Evolutionary conservation across 1,140 invertebrate genomes (phyloP), one percentile per base, ranked within the genome.

Genomic region (Charaxes varanes): DNA sequence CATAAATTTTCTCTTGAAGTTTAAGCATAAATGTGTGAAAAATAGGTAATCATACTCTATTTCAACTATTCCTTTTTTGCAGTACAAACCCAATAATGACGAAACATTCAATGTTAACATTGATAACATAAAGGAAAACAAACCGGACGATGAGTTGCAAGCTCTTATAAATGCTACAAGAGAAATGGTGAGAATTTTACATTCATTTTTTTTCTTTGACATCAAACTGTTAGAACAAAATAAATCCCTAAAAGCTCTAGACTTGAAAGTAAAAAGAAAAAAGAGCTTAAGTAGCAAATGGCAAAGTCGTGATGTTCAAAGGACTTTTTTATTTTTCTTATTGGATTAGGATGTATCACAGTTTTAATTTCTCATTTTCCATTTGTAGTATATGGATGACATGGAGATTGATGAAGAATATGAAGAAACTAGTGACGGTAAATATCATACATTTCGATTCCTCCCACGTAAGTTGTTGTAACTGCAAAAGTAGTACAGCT

Each of bases 141-240:
- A 84, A 43, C 72, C 70, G 1, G 82, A 86, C 31, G 85, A 88
- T 42, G 87, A 89, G 38, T 72, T 92, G 33, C 85, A 87, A 31
- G 86, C 84, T 14, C 71, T 90, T 6, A 90, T 90, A 21, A 85
- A 87, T 56, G 81, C 82, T 7, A 90, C 88, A 4, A 67, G 88
- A 2, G 85, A 88, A 26, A 82, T 89, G 77, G 87, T 90, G 84
- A 68, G 41, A 18, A 4, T n/a, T n/a, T n/a, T 19, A 17, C 30
- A 23, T 18, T 37, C 17, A 43, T 16, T 22, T 4, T 41, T 21
- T n/a, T n/a, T n/a, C n/a, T n/a, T n/a, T n/a, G n/a, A n/a, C n/a
- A n/a, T n/a, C n/a, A n/a, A n/a, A n/a, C n/a, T n/a, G n/a, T n/a
- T n/a, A n/a, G n/a, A n/a, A n/a, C n/a, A n/a, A n/a, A n/a, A n/a